These are phyloP conservation scores for Mus minutoides DNA, from an alignment of 2,797 vertebrate genomes.

Conservation along the genomic window DNA sequence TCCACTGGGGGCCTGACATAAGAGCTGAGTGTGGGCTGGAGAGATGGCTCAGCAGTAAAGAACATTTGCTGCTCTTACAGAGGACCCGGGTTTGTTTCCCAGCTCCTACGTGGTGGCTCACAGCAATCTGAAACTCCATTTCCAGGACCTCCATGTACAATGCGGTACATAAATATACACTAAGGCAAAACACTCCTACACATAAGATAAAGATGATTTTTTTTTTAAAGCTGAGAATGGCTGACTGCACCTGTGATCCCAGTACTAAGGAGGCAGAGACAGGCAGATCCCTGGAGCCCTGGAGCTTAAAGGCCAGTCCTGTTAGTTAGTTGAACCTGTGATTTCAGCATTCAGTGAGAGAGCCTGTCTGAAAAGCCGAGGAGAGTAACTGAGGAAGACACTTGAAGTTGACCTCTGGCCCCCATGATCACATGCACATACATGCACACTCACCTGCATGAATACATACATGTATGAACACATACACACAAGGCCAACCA, in stretches of 20 bases:
- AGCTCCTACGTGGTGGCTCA: not conserved
- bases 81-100: not conserved
- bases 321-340: too few relatives aligned
- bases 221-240: not conserved
- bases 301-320: not conserved
- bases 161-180: not conserved
- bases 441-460: not conserved
- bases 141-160: not conserved
- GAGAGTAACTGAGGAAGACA: not conserved
- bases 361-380: not conserved
- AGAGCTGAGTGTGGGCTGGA: not conserved
- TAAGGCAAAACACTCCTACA: not conserved
- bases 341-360: not conserved
- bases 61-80: not conserved
- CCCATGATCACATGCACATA: not conserved
- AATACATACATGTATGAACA: not conserved
- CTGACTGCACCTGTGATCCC: not conserved
- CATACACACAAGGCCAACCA: not conserved
- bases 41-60: not conserved
- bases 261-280: not conserved
- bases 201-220: not conserved
- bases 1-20: not conserved
- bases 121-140: not conserved
- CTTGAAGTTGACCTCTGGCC: not conserved
- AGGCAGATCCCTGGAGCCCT: not conserved